These are phyloP conservation scores for Bacillus rossius DNA, from an alignment of 1,140 invertebrate species.

Conservation along the genomic window DNA sequence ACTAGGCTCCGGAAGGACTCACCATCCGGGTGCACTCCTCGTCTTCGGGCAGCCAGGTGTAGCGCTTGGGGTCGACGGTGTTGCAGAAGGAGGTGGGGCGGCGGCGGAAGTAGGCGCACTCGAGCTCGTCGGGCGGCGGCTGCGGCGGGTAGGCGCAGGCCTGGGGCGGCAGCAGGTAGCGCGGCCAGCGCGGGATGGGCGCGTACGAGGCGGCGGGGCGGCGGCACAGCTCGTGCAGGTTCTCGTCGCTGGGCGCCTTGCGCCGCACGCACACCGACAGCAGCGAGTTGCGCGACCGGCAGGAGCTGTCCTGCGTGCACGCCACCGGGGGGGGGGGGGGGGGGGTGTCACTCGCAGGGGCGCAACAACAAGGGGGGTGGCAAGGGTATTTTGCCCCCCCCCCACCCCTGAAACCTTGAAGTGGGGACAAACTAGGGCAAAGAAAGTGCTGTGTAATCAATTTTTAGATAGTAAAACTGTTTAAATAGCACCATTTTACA, in stretches of 20 bases:
- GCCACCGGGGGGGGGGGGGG: neutral
- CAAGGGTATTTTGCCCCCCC: too few relatives aligned
- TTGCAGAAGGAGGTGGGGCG: conserved; percentile 65
- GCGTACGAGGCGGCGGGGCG: conserved; percentile 52
- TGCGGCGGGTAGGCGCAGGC: neutral
- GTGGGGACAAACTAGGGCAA: too few relatives aligned
- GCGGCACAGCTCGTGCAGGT: conserved; percentile 56
- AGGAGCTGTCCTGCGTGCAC: conserved; percentile 41
- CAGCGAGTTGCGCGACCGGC: conserved; percentile 56
- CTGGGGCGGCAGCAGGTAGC: conserved; percentile 46
- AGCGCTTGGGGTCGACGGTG: conserved; percentile 60
- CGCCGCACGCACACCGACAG: conserved; percentile 79
- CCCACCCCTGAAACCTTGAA: too few relatives aligned
- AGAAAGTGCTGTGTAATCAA: too few relatives aligned
- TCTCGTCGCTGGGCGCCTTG: conserved; percentile 78
- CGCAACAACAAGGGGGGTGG: too few relatives aligned
- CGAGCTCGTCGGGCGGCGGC: conserved; percentile 23
- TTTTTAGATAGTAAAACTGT: too few relatives aligned
- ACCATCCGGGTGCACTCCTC: conserved; percentile 65
- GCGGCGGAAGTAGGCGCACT: conserved; percentile 69
- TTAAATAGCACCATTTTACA: too few relatives aligned
- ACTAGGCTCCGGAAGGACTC: too few relatives aligned
- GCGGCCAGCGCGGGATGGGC: conserved; percentile 63
- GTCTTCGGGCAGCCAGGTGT: conserved; percentile 68
- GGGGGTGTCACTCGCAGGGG: too few relatives aligned